Conservation (phyloP, 2,888 invertebrate species). For the Stictocephala bisonia region DNA sequence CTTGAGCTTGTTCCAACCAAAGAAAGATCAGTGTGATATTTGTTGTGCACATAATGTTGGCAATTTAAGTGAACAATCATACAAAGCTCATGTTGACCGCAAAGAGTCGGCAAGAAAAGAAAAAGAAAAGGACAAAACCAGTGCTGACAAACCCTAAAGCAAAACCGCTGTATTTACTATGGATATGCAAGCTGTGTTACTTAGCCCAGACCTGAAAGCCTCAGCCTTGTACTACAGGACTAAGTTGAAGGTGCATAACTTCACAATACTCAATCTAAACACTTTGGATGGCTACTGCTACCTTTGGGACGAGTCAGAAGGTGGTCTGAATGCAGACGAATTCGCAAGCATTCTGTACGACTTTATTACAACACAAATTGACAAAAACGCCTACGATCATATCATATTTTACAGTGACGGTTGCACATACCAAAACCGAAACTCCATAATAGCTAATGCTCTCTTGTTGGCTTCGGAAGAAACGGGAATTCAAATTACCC, state of each 20-base stretch:
- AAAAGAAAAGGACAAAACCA: conserved; percentile 18
- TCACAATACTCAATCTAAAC: conserved; percentile 25
- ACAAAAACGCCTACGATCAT: conserved; percentile 15
- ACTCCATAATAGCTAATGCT: too few relatives aligned
- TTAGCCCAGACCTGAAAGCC: conserved; percentile 26
- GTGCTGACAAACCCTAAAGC: background rate
- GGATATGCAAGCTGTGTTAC: conserved; percentile 35
- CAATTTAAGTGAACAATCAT: background rate
- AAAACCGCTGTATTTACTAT: conserved; percentile 25
- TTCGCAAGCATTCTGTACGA: conserved; percentile 33
- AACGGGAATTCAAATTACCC: too few relatives aligned
- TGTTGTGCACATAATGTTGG: background rate
- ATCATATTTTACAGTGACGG: conserved; percentile 22
- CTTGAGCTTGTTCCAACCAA: background rate
- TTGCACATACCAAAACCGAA: too few relatives aligned
- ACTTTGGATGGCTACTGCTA: conserved; percentile 50
- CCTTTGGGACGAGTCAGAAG: too few relatives aligned
- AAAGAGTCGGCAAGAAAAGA: background rate
- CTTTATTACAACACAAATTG: too few relatives aligned
- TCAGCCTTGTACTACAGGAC: conserved; percentile 23
- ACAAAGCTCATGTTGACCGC: background rate
- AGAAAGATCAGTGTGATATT: conserved; percentile 1
- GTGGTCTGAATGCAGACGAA: conserved; percentile 50
- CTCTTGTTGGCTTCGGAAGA: too few relatives aligned
- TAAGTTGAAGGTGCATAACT: conserved; percentile 32